A percentile compares a stretch with the other conserved stretches of the same genome.
phyloP scores from a whole-genome alignment of 2,113 vertebrate species.

The Dromaius novaehollandiae region DNA sequence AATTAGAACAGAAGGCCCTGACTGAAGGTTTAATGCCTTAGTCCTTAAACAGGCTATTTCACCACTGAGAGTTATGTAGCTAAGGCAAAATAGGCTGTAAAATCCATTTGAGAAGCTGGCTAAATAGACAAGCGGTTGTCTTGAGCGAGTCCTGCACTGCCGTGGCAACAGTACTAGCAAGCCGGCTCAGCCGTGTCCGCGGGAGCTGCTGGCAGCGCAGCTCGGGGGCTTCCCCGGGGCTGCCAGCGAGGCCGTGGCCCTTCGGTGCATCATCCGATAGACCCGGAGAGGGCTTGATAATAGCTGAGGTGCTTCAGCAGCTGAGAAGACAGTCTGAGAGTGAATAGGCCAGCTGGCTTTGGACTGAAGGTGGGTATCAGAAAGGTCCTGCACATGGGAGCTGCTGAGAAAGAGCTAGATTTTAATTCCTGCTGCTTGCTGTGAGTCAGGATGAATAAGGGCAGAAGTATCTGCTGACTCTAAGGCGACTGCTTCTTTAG shows the following conservation, averaged over 20 bases:
- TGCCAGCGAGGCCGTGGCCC: not conserved
- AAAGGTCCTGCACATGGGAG: not conserved
- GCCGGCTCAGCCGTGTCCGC: not conserved
- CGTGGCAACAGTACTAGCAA: not conserved
- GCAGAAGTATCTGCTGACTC: not conserved
- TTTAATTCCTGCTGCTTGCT: not conserved
- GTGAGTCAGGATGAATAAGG: not conserved
- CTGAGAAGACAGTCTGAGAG: not conserved
- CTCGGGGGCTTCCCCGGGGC: not conserved
- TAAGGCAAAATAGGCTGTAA: constrained; percentile 9
- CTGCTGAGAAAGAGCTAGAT: not conserved
- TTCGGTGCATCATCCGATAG: not conserved
- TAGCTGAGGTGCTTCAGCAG: not conserved
- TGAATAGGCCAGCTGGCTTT: not conserved
- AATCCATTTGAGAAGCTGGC: not conserved
- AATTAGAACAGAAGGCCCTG: not conserved
- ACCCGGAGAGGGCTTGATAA: not conserved
- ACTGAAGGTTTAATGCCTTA: not conserved
- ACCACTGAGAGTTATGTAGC: not conserved
- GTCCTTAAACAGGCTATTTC: not conserved
- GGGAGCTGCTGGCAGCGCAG: not conserved
- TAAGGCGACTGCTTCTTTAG: not conserved
- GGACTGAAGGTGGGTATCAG: not conserved
- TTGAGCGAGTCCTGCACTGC: not conserved
- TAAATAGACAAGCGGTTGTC: not conserved